A percentile compares a stretch with the other conserved stretches of the same genome.
phyloP scores from a whole-genome alignment of 2,888 invertebrate genomes.

The Leucoptera coffeella region DNA sequence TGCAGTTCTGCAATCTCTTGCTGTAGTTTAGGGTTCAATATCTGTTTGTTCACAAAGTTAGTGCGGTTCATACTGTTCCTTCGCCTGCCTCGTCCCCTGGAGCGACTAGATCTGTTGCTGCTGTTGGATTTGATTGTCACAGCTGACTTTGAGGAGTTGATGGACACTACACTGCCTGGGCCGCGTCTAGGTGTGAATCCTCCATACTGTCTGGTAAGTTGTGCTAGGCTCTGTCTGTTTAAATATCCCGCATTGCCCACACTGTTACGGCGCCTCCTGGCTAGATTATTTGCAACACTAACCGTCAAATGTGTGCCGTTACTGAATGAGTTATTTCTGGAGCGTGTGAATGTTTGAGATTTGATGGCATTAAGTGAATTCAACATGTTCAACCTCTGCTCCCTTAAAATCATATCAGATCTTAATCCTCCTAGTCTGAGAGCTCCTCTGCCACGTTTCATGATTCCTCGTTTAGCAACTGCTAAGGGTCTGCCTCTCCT shows the following conservation, averaged over 20 bases:
- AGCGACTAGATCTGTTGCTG: constrained; percentile 17
- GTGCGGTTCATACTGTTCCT: constrained; percentile 22
- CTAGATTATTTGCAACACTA: constrained; percentile 39
- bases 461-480: constrained; percentile 33
- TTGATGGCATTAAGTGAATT: constrained; percentile 24
- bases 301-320: constrained; percentile 33
- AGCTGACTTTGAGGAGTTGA: constrained; percentile 27
- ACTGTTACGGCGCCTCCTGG: constrained; percentile 31
- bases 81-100: constrained; percentile 17
- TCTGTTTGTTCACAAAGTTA: constrained; percentile 32
- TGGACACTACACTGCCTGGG: constrained; percentile 35
- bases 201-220: constrained; percentile 27
- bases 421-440: constrained; percentile 31
- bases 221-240: constrained; percentile 29
- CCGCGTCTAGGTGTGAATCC: constrained; percentile 25
- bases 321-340: constrained; percentile 26
- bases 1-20: constrained; percentile 42
- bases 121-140: constrained; percentile 16
- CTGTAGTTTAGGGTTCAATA: constrained; percentile 32
- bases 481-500: constrained; percentile 28
- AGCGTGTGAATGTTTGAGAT: constrained; percentile 41
- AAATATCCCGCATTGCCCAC: constrained; percentile 31
- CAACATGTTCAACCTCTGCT: constrained; percentile 21
- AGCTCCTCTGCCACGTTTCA: constrained; percentile 33
- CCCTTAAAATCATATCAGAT: constrained; percentile 38